Conservation (phyloP, 2,888 invertebrate species). For the Ophion slaviceki region DNA sequence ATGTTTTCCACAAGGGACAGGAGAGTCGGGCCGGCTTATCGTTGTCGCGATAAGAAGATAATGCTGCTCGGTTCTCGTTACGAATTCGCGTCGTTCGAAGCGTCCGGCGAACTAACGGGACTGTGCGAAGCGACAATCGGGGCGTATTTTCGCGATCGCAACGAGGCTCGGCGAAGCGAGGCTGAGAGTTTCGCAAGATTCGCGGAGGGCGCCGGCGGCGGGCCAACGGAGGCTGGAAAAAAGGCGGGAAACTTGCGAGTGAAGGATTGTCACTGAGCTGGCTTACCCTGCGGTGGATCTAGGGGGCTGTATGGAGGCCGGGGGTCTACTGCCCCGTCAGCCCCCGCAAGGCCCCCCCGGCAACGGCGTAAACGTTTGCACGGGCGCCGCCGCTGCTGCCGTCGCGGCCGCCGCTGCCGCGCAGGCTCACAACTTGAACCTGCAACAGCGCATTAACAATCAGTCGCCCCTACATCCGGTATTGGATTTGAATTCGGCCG, state of each 20-base stretch:
- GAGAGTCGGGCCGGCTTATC: constrained; percentile 70
- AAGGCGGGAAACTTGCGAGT: constrained; percentile 64
- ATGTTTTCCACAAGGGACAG: constrained; percentile 75
- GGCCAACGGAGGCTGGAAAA: constrained; percentile 38
- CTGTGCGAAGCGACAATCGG: constrained; percentile 67
- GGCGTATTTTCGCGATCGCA: background rate
- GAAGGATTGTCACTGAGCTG: constrained; percentile 85
- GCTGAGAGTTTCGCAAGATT: background rate
- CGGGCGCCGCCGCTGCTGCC: constrained; percentile 72
- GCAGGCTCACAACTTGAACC: constrained; percentile 84
- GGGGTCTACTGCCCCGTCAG: constrained; percentile 89
- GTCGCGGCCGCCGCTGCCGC: constrained; percentile 78
- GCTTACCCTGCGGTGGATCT: constrained; percentile 85
- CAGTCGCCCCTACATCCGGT: constrained; percentile 73
- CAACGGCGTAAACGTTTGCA: constrained; percentile 81
- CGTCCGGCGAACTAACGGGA: constrained; percentile 48
- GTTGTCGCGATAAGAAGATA: constrained; percentile 66
- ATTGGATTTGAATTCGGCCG: constrained; percentile 73
- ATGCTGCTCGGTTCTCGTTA: constrained; percentile 71
- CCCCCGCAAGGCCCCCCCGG: constrained; percentile 86
- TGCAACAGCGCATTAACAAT: constrained; percentile 84
- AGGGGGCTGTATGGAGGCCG: constrained; percentile 92
- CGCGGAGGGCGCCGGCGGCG: background rate
- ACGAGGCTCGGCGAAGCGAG: background rate
- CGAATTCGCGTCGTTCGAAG: constrained; percentile 65